Evolutionary conservation across 2,797 vertebrate genomes (phyloP).

Genomic region (Sebastes kiyomatsui): DNA sequence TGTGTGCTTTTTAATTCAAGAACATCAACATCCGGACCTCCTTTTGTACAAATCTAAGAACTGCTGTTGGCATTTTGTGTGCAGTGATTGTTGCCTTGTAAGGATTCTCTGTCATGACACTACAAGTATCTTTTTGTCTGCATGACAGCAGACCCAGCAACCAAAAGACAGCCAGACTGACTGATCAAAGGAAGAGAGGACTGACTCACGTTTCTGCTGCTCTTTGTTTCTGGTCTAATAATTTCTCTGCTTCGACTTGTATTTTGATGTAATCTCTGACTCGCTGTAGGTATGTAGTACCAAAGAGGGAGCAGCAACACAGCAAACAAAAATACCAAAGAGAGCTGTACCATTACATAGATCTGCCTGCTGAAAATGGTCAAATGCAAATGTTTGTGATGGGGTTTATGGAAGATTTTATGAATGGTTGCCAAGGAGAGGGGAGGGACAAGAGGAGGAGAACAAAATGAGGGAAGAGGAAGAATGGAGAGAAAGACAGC

Average conservation of each 20-base stretch:
- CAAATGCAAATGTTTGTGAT: slow-evolving; percentile 13
- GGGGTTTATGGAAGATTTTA: background rate
- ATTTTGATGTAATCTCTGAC: slow-evolving; percentile 26
- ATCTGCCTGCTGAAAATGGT: background rate
- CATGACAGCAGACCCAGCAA: slow-evolving; percentile 59
- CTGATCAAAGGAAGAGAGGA: slow-evolving; percentile 47
- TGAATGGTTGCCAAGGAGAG: background rate
- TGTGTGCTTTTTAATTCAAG: background rate
- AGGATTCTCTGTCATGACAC: slow-evolving; percentile 58
- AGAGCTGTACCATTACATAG: background rate
- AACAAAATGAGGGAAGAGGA: slow-evolving; percentile 1
- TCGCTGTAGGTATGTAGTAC: slow-evolving; percentile 8
- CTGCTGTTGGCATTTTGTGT: slow-evolving; percentile 23
- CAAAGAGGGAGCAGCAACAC: background rate
- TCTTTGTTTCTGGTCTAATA: background rate
- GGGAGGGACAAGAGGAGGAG: background rate
- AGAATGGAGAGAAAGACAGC: background rate
- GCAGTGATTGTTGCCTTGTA: slow-evolving; percentile 27
- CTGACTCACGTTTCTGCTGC: slow-evolving; percentile 52
- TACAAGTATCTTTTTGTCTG: slow-evolving; percentile 64
- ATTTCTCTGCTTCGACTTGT: slow-evolving; percentile 40
- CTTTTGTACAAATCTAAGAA: background rate
- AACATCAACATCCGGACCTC: background rate
- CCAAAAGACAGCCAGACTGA: slow-evolving; percentile 65
- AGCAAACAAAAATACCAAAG: background rate